phyloP scores from a whole-genome alignment of 2,888 invertebrate species.

The Glyphotaelius pellucidus region DNA sequence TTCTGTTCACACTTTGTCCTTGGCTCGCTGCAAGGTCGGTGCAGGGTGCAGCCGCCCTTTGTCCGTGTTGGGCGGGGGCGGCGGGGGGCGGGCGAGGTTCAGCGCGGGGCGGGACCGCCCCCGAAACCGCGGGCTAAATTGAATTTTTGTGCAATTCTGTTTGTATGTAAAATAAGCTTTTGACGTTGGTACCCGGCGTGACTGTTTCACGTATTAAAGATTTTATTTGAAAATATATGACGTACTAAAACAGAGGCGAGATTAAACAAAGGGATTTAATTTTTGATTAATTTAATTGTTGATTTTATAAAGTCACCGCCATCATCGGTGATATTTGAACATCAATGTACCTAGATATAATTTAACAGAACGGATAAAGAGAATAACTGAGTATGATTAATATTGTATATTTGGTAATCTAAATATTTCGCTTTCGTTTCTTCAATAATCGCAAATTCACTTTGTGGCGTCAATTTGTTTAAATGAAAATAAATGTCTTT shows the following conservation, averaged over 20 bases:
- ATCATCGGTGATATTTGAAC: no score
- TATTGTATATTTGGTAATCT: no score
- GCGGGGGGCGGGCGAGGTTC: neutral
- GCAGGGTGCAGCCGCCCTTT: slow-evolving; percentile 14
- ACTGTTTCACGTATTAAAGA: neutral
- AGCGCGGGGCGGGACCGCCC: neutral
- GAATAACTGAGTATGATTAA: no score
- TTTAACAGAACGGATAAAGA: no score
- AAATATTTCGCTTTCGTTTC: no score
- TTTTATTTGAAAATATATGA: neutral
- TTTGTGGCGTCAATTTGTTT: no score
- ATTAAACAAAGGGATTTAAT: neutral
- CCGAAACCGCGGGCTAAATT: neutral
- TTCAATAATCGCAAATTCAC: no score
- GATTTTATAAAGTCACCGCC: no score
- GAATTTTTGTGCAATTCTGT: neutral
- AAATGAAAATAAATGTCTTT: no score
- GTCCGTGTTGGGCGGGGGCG: slow-evolving; percentile 7
- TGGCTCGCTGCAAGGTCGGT: slow-evolving; percentile 35
- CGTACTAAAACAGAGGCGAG: neutral
- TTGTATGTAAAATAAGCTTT: slow-evolving; percentile 16
- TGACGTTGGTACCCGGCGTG: neutral
- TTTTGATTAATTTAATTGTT: neutral
- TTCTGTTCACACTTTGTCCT: slow-evolving; percentile 18
- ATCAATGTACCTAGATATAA: no score